These are phyloP conservation scores for Rutpela maculata DNA, from an alignment of 2,888 invertebrate species.

Conservation along the genomic window DNA sequence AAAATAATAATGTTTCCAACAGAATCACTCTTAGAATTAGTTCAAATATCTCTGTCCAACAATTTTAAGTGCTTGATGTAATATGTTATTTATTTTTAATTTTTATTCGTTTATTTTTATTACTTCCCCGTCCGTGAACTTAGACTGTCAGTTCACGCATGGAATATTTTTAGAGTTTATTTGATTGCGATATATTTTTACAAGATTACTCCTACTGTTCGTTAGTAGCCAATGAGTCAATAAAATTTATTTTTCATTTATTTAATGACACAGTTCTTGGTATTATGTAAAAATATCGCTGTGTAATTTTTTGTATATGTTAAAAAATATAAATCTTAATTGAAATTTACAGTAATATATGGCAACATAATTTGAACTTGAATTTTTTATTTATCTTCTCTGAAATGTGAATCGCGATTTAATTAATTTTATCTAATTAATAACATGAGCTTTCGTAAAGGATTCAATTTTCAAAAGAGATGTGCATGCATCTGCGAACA, in stretches of 20 bases:
- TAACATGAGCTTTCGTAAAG: not conserved
- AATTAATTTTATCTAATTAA: not conserved
- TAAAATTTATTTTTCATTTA: not conserved
- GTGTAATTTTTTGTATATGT: not conserved
- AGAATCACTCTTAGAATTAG: not conserved
- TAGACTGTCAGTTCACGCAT: not conserved
- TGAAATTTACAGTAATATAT: no score
- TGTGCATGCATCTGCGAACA: not conserved
- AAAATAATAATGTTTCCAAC: no score
- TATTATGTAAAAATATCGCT: not conserved
- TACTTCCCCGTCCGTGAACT: not conserved
- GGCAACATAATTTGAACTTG: not conserved
- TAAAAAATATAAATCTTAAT: no score
- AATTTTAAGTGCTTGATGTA: not conserved
- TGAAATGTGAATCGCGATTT: not conserved
- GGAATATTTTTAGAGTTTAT: conserved; percentile 7
- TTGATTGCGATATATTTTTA: not conserved
- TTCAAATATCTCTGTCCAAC: not conserved
- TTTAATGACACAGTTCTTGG: not conserved
- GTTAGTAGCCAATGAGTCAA: not conserved
- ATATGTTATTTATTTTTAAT: not conserved
- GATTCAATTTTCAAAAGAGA: not conserved
- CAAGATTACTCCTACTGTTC: not conserved
- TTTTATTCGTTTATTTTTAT: conserved; percentile 2
- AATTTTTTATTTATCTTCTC: not conserved